Percentiles rank a stretch among this genome's conserved stretches.
phyloP scores from a whole-genome alignment of 2,888 invertebrate genomes.

The Lordiphosa andalusiaca region DNA sequence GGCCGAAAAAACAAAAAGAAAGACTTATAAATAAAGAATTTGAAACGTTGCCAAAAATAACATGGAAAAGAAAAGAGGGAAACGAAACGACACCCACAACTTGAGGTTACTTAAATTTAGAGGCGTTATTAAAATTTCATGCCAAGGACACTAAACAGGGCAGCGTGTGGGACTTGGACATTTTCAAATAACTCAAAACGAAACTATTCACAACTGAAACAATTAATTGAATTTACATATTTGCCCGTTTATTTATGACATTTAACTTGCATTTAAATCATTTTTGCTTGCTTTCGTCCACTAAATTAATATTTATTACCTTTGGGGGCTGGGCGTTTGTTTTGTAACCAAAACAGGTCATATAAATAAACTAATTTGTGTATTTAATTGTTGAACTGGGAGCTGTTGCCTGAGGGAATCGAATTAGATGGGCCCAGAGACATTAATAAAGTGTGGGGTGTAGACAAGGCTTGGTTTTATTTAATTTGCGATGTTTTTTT shows the following conservation, averaged over 20 bases:
- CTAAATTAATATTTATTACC: no score
- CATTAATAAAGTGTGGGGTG: no score
- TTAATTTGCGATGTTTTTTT: no score
- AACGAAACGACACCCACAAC: no score
- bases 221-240: no score
- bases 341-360: conserved; percentile 20
- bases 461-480: no score
- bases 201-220: no score
- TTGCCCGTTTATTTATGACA: no score
- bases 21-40: conserved; percentile 18
- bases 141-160: conserved; percentile 31
- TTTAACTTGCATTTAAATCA: no score
- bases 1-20: background rate
- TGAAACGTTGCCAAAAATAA: conserved; percentile 48
- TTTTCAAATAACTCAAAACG: no score
- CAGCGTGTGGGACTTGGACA: background rate
- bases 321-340: conserved; percentile 17
- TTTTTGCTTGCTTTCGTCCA: no score
- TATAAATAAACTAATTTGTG: conserved; percentile 27
- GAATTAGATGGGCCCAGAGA: no score
- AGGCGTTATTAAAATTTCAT: conserved; percentile 64
- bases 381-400: conserved; percentile 22
- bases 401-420: conserved; percentile 1
- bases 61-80: conserved; percentile 19
- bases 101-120: conserved; percentile 66